Percentiles rank a stretch among this genome's conserved stretches.
Conservation (phyloP, 2,888 invertebrate genomes). For the Stenodera caucasica region DNA sequence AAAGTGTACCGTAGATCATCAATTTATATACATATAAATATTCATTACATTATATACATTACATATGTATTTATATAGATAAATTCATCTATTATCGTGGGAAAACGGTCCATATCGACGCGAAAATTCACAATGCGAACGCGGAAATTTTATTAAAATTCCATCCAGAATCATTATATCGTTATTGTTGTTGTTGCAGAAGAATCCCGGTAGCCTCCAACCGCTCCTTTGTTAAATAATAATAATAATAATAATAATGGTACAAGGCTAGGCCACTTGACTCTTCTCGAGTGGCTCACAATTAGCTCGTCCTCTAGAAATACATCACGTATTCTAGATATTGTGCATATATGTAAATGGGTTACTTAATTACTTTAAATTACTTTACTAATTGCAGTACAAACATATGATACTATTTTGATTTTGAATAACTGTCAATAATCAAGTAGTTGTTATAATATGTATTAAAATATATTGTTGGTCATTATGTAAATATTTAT, state of each 20-base stretch:
- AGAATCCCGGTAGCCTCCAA: slow-evolving; percentile 1
- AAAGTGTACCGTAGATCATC: slow-evolving; percentile 37
- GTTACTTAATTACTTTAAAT: slow-evolving; percentile 24
- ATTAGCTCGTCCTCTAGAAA: slow-evolving; percentile 28
- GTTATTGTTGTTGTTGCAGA: background rate
- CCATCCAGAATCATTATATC: background rate
- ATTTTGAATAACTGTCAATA: slow-evolving; percentile 24
- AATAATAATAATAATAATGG: background rate
- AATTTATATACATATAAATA: too few relatives aligned
- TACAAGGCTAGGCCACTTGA: slow-evolving; percentile 22
- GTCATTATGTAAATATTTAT: slow-evolving; percentile 26
- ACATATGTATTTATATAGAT: slow-evolving; percentile 15
- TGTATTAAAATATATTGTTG: background rate
- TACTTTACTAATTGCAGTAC: slow-evolving; percentile 28
- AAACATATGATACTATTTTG: slow-evolving; percentile 23
- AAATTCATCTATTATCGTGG: slow-evolving; percentile 31
- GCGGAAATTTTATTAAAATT: background rate
- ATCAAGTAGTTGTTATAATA: slow-evolving; percentile 1
- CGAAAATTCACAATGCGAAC: background rate
- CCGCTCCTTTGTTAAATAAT: slow-evolving; percentile 27
- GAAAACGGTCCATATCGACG: slow-evolving; percentile 25
- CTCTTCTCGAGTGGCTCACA: slow-evolving; percentile 23
- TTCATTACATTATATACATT: slow-evolving; percentile 11
- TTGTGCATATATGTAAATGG: slow-evolving; percentile 22
- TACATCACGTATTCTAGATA: slow-evolving; percentile 17